Evolutionary conservation across 2,888 invertebrate species (phyloP).

Genomic region (Zeuzera pyrina): DNA sequence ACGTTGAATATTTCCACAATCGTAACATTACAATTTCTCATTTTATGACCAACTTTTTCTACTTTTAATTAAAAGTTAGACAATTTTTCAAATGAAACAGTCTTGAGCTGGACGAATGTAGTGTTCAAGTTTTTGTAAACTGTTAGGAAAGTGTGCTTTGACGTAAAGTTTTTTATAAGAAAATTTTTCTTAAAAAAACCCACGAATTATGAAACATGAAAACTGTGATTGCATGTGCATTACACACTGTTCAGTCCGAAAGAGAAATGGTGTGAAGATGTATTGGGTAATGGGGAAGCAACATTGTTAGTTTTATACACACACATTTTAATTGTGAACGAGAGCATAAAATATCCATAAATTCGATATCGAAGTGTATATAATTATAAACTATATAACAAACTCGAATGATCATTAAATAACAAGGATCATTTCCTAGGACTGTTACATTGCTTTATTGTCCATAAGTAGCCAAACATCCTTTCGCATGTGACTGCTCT

Average conservation of each 20-base stretch:
- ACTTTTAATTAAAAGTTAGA: too few species aligned
- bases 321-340: background rate
- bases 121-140: too few species aligned
- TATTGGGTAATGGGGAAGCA: too few species aligned
- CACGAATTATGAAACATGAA: too few species aligned
- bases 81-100: too few species aligned
- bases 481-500: slow-evolving; percentile 30
- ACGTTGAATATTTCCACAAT: slow-evolving; percentile 23
- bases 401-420: slow-evolving; percentile 32
- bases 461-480: slow-evolving; percentile 49
- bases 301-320: background rate
- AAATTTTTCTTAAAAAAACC: too few species aligned
- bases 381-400: slow-evolving; percentile 2
- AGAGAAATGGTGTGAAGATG: too few species aligned
- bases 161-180: too few species aligned
- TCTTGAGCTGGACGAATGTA: too few species aligned
- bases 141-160: too few species aligned
- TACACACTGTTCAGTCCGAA: too few species aligned
- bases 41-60: background rate
- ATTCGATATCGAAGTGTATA: background rate
- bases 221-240: too few species aligned
- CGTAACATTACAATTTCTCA: slow-evolving; percentile 19
- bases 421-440: slow-evolving; percentile 52
- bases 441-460: slow-evolving; percentile 59
- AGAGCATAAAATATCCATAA: background rate